phyloP scores from a whole-genome alignment of 2,888 invertebrate genomes.

The Molanna angustata region DNA sequence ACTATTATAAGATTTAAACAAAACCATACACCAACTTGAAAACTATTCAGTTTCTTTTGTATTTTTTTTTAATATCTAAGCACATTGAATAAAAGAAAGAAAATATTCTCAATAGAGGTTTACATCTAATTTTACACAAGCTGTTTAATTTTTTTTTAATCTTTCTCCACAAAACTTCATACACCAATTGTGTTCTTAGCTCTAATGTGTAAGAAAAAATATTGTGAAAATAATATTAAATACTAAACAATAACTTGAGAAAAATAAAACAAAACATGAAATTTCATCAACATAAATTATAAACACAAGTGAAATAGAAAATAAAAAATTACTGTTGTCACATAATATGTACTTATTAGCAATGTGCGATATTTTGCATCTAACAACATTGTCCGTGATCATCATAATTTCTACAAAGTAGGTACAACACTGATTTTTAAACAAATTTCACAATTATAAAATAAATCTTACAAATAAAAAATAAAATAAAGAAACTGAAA shows the following conservation, averaged over 20 bases:
- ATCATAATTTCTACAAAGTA: too few species aligned
- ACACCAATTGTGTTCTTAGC: too few species aligned
- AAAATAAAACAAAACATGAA: not conserved
- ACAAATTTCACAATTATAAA: constrained; percentile 1
- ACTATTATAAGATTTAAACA: not conserved
- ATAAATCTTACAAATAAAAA: constrained; percentile 6
- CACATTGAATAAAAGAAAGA: not conserved
- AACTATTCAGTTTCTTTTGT: constrained; percentile 23
- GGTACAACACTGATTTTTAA: too few species aligned
- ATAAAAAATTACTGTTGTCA: not conserved
- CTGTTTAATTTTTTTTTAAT: too few species aligned
- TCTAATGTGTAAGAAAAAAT: too few species aligned
- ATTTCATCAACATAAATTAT: not conserved
- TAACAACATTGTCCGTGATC: not conserved
- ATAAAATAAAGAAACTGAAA: constrained; percentile 23
- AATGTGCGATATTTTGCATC: not conserved
- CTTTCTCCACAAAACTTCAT: too few species aligned
- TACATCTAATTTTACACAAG: constrained; percentile 10
- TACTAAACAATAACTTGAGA: too few species aligned
- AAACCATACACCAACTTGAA: constrained; percentile 16
- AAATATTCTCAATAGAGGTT: not conserved
- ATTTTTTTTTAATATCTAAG: constrained; percentile 10
- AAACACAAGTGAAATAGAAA: not conserved
- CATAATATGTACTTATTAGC: not conserved
- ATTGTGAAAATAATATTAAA: too few species aligned